phyloP scores from a whole-genome alignment of 37 sponge, comb jelly and placozoan species.

The Oopsacas minuta region DNA sequence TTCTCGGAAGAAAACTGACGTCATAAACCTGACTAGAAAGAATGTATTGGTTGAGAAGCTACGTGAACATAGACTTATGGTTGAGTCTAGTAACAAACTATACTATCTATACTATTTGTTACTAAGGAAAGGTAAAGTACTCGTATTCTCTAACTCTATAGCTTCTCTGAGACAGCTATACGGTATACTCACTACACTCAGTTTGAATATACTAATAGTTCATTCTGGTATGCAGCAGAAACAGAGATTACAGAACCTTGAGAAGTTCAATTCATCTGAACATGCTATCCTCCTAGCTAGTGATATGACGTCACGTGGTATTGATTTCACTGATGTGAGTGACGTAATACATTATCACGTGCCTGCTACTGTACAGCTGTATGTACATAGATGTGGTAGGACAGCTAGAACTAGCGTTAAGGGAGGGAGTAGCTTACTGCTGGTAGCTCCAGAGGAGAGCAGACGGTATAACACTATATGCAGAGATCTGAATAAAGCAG shows the following conservation, averaged over 20 bases:
- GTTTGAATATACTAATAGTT: conserved; percentile 48
- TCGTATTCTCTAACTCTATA: conserved; percentile 87
- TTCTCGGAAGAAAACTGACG: neutral
- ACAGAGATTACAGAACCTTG: conserved; percentile 87
- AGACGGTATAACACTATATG: conserved; percentile 50
- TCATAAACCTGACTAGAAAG: conserved; percentile 68
- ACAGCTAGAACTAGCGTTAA: conserved; percentile 66
- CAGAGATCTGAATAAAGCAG: conserved; percentile 41
- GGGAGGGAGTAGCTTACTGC: conserved; percentile 75
- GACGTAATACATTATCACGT: conserved; percentile 94
- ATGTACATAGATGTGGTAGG: conserved; percentile 93
- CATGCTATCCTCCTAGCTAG: conserved; percentile 59
- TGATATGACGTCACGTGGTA: conserved; percentile 90
- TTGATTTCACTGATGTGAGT: conserved; percentile 72
- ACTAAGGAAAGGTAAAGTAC: conserved; percentile 36
- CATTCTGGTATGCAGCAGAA: conserved; percentile 93
- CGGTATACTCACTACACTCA: conserved; percentile 45
- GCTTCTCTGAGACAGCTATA: conserved; percentile 45
- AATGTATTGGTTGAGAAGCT: conserved; percentile 56
- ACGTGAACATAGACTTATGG: conserved; percentile 55
- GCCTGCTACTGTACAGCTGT: conserved; percentile 47
- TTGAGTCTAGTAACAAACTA: neutral
- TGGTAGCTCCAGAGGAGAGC: conserved; percentile 79
- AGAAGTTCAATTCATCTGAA: conserved; percentile 37
- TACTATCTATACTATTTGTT: conserved; percentile 71